Base-by-base conservation (phyloP, 2,888 invertebrate genomes). In the Siphlonurus alternatus region DNA sequence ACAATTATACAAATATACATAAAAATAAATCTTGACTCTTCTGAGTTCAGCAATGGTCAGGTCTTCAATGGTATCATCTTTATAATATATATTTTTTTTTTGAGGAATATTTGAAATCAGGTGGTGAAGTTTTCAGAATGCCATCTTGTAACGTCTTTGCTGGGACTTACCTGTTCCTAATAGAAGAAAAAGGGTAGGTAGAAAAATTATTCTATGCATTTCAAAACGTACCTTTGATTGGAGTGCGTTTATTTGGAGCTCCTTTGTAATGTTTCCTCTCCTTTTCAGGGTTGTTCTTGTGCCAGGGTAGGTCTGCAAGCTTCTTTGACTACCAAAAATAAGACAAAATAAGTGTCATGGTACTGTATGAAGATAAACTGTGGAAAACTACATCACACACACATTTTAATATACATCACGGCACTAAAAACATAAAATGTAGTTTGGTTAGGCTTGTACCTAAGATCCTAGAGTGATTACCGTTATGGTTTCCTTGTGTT, bases 271-370 rank as follows among this genome's bases (percentile, higher is more conserved):
- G 82, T 18, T 67, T 67, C 68, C 77, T 73, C 25, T 80, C 80
- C 53, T 83, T 77, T 63, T 76, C 72, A 61, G 79, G 77, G 70
- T 79, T 75, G 70, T 84, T 74, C 10, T 75, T 81, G 76, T 88
- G 88, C 89, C 88, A 89, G 1, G 89, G 88, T 66, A 85, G 85
- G 73, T 89, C 88, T 74, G 79, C 78, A 69, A 82, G 77, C 70
- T 83, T 82, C 68, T 79, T 77, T 70, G 81, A 81, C 77, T 83
- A 74, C 63, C 71, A 69, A 65, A 53, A 65, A 65, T 61, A 69
- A 67, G 65, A 68, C 66, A 71, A 73, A 67, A 63, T 62, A 59
- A 62, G 62, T 59, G 19, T 54, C 19, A 23, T 2, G 2, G 2
- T 15, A n/a, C 23, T 18, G n/a, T n/a, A n/a, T n/a, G n/a, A n/a